These are phyloP conservation scores for Aricia artaxerxes DNA, from an alignment of 2,888 invertebrate species.

Conservation along the genomic window DNA sequence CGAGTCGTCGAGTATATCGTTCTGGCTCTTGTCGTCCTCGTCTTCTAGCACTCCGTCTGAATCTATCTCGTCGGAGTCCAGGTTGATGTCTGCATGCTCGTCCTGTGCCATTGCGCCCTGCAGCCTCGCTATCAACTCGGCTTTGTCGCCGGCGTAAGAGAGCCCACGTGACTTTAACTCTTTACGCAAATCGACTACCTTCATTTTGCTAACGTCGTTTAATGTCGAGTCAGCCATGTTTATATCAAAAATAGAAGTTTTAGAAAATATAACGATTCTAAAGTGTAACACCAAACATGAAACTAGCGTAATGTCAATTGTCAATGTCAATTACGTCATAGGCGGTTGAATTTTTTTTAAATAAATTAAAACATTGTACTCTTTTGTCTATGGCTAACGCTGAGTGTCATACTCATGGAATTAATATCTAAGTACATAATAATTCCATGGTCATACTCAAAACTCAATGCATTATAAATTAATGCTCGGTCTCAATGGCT, in stretches of 20 bases:
- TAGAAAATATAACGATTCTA: constrained; percentile 19
- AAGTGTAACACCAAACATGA: constrained; percentile 7
- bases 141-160: constrained; percentile 88
- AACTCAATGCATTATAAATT: no score
- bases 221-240: constrained; percentile 52
- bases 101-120: constrained; percentile 78
- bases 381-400: no score
- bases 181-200: constrained; percentile 92
- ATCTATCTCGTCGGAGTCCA: constrained; percentile 77
- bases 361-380: no score
- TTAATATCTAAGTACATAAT: no score
- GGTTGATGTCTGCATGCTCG: constrained; percentile 65
- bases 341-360: no score
- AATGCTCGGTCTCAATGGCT: no score
- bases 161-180: constrained; percentile 90
- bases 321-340: background rate
- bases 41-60: constrained; percentile 77
- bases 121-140: constrained; percentile 88
- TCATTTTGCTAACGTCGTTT: constrained; percentile 66
- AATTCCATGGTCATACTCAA: no score
- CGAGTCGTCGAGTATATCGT: constrained; percentile 65
- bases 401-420: no score
- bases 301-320: background rate
- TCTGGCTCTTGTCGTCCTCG: constrained; percentile 77
- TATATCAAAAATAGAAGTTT: background rate